phyloP scores from a whole-genome alignment of 2,113 vertebrate genomes.

The Trematocara unimaculatum region DNA sequence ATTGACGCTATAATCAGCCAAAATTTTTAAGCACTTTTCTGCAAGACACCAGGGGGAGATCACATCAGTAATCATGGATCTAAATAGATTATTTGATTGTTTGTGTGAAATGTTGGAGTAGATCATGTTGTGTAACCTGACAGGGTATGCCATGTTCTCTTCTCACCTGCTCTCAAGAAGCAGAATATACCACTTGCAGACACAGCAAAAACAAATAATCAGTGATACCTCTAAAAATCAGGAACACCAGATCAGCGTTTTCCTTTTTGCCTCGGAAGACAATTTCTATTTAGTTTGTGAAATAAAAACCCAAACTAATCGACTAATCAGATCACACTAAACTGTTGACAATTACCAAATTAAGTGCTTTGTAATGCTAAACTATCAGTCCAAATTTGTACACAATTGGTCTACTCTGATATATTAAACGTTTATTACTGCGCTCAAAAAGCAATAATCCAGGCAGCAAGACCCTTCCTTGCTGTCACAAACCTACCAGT shows the following conservation, averaged over 20 bases:
- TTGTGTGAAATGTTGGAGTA: background rate
- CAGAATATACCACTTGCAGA: background rate
- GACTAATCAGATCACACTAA: background rate
- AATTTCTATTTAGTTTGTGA: background rate
- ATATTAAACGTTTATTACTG: background rate
- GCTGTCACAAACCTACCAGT: background rate
- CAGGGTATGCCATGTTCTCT: background rate
- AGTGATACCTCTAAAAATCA: background rate
- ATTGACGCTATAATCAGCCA: background rate
- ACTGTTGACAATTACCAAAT: background rate
- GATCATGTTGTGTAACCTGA: background rate
- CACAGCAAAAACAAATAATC: background rate
- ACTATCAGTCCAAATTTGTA: background rate
- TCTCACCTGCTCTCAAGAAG: background rate
- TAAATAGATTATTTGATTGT: background rate
- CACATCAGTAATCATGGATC: background rate
- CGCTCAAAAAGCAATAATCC: background rate
- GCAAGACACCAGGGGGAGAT: background rate
- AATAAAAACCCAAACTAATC: background rate
- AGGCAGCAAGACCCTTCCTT: background rate
- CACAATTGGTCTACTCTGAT: background rate
- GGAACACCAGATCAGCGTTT: background rate
- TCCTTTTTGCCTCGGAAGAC: background rate
- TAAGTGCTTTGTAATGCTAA: background rate
- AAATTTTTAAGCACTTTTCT: background rate